Conservation (phyloP, 2,888 invertebrate genomes). For the Galeopsomyia nigrocyanea region DNA sequence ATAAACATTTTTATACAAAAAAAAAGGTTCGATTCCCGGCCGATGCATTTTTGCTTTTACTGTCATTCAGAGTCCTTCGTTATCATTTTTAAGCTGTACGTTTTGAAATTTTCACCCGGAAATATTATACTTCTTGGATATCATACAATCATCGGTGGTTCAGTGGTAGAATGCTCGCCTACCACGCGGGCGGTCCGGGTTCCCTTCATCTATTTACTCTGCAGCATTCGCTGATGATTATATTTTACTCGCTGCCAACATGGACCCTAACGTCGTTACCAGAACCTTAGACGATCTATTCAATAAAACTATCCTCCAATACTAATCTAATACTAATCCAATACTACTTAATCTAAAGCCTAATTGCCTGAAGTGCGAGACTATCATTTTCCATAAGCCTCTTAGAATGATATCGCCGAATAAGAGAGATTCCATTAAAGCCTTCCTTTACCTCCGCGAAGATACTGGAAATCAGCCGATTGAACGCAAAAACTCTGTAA, state of each 20-base stretch:
- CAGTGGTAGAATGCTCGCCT: slow-evolving; percentile 69
- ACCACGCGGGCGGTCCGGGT: slow-evolving; percentile 66
- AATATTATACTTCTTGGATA: too few species aligned
- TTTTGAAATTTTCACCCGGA: too few species aligned
- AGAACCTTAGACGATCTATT: not conserved
- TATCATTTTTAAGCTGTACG: too few species aligned
- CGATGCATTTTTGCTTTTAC: slow-evolving; percentile 52
- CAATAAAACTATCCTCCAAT: not conserved
- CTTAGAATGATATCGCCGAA: not conserved
- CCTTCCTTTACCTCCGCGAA: not conserved
- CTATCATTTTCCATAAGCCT: slow-evolving; percentile 5
- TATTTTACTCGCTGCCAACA: not conserved
- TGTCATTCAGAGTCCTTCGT: too few species aligned
- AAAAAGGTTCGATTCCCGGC: slow-evolving; percentile 58
- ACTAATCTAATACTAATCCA: too few species aligned
- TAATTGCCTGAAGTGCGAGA: not conserved
- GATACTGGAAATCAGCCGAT: not conserved
- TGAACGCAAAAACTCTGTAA: not conserved
- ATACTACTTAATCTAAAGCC: not conserved
- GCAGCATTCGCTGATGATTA: slow-evolving; percentile 3
- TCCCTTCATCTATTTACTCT: slow-evolving; percentile 56
- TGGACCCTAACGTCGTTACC: not conserved
- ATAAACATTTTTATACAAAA: too few species aligned
- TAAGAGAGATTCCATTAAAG: not conserved
- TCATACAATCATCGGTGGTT: slow-evolving; percentile 36